These are phyloP conservation scores for Saccostrea echinata DNA, from an alignment of 1,140 invertebrate species.

Conservation along the genomic window DNA sequence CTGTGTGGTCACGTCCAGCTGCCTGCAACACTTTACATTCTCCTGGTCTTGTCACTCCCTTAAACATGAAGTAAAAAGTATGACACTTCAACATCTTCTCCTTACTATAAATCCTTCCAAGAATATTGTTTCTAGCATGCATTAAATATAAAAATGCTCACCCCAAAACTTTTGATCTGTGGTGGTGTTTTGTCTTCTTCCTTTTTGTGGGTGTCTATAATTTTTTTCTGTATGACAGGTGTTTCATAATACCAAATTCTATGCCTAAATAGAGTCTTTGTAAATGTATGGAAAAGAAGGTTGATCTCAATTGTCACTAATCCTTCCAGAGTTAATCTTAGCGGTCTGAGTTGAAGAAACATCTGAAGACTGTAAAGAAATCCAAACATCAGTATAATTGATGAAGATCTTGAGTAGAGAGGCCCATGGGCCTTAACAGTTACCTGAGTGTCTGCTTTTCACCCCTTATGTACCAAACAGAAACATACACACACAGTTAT, in stretches of 20 bases:
- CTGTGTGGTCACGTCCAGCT: constrained; percentile 59
- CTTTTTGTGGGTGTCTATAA: constrained; percentile 62
- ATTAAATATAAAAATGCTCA: too few relatives aligned
- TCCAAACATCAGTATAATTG: too few relatives aligned
- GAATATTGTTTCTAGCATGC: too few relatives aligned
- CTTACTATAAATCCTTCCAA: too few relatives aligned
- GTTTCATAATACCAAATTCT: constrained; percentile 63
- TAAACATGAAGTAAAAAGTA: too few relatives aligned
- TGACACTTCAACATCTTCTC: too few relatives aligned
- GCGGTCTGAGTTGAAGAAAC: constrained; percentile 62
- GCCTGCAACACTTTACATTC: constrained; percentile 60
- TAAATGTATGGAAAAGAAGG: constrained; percentile 52
- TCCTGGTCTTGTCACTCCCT: neutral
- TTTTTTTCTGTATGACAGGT: constrained; percentile 62
- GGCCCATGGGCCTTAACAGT: too few relatives aligned
- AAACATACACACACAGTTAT: too few relatives aligned
- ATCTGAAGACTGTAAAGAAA: constrained; percentile 61
- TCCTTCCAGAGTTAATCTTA: constrained; percentile 58
- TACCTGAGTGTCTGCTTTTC: too few relatives aligned
- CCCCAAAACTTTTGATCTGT: neutral
- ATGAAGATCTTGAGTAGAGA: too few relatives aligned
- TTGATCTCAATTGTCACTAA: constrained; percentile 64
- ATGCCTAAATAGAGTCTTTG: constrained; percentile 60
- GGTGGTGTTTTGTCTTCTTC: constrained; percentile 68
- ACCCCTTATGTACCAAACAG: too few relatives aligned